phyloP scores from a whole-genome alignment of 2,113 vertebrate species.

The Muscicapa adusta region DNA sequence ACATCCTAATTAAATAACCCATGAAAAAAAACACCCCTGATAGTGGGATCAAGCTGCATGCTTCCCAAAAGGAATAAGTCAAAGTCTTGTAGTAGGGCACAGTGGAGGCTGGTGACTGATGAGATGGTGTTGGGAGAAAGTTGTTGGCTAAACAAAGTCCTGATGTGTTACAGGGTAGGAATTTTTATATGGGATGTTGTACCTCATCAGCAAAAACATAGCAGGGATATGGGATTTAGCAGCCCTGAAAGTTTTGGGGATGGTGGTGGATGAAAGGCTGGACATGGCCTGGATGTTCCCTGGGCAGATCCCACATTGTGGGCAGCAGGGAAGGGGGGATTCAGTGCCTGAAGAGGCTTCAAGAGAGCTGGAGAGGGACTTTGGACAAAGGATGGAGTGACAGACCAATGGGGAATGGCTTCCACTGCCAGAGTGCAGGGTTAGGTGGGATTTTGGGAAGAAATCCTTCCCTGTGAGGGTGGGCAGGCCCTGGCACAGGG shows the following conservation, averaged over 20 bases:
- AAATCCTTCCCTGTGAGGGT: not conserved
- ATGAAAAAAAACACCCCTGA: not conserved
- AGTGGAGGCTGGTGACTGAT: not conserved
- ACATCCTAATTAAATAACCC: not conserved
- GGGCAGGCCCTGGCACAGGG: fast-evolving
- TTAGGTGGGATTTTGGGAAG: fast-evolving
- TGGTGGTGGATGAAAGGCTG: not conserved
- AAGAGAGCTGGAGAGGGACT: not conserved
- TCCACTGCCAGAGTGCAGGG: not conserved
- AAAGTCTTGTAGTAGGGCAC: not conserved
- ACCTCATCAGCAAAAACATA: not conserved
- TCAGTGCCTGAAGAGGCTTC: not conserved
- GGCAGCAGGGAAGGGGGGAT: not conserved
- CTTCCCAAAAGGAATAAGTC: not conserved
- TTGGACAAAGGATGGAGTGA: not conserved
- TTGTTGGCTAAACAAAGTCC: not conserved
- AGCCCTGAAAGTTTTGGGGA: not conserved
- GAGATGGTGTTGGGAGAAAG: not conserved
- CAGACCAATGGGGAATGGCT: not conserved
- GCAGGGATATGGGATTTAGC: not conserved
- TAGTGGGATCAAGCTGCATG: not conserved
- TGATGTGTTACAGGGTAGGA: not conserved
- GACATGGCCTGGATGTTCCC: not conserved
- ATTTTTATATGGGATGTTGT: not conserved
- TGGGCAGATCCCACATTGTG: not conserved